Base-by-base conservation (phyloP, 2,797 vertebrate species). In the Sebastolobus altivelis region DNA sequence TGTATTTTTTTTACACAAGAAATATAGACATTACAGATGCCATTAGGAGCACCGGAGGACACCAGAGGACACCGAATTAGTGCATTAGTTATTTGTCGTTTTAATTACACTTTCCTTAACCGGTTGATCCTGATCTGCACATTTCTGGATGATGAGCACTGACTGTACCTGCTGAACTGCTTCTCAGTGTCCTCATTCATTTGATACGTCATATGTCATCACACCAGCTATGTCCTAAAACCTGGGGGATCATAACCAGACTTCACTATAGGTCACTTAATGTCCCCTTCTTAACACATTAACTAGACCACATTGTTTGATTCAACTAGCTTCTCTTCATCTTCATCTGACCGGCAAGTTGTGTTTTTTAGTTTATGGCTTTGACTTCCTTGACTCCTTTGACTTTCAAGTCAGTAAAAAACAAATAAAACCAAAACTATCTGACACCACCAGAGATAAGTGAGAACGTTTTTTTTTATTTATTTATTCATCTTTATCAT, bases 161-260 rank as follows among this genome's bases (percentile, higher is more conserved):
- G 0, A 75, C 6, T 66, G 2, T 4, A 38, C 29, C 55, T 49
- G 83, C 20, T 72, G 46, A 62, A 46, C 72, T 14, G 33, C 69
- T 75, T 77, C 38, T 67, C 20, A 20, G 49, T 52, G 18, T 79
- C 46, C 35, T 63, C 27, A 29, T 12, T 56, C 12, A 76, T 4
- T 2, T 5, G 20, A 55, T 52, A 49, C 20, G 35, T 55, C 54
- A 68, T 6, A 27, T 4, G 13, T 29, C 5, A 61, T 6, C 49
- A 63, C 14, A 49, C 11, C 16, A 52, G 8, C 56, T 12, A 31
- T 52, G 49, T 52, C 18, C 8, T 52, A 60, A 61, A 61, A 18
- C 31, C 22, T 3, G 16, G 1, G 16, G 1, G 25, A 49, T 22
- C 20, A 27, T 62, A 29, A 62, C 49, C 55, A 10, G 31, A 52